phyloP scores from a whole-genome alignment of 2,113 vertebrate species.

The Dicaeum eximium region DNA sequence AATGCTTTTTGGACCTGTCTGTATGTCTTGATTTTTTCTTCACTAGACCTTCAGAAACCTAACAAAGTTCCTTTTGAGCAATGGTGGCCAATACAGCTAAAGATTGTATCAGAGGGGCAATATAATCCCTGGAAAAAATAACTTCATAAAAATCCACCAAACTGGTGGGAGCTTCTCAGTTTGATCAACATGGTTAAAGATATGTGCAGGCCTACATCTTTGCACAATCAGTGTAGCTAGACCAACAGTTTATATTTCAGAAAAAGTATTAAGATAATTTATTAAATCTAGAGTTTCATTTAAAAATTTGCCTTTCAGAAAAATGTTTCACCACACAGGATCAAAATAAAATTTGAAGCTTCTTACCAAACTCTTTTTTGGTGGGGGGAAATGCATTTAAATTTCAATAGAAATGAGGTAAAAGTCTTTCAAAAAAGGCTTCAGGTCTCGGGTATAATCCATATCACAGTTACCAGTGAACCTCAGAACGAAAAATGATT shows the following conservation, averaged over 20 bases:
- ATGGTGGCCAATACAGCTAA: neutral
- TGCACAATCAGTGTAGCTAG: neutral
- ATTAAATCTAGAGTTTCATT: neutral
- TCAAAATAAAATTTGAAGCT: neutral
- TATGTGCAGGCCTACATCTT: neutral
- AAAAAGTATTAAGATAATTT: neutral
- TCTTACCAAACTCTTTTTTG: neutral
- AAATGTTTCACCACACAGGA: neutral
- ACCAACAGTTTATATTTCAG: neutral
- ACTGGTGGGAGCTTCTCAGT: neutral
- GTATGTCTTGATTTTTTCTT: neutral
- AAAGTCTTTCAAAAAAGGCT: neutral
- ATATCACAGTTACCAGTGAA: neutral
- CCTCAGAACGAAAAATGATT: neutral
- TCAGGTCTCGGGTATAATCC: neutral
- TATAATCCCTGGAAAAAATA: neutral
- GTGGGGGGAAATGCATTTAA: rapidly evolving
- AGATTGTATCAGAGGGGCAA: neutral
- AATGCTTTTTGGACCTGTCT: neutral
- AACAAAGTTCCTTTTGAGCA: neutral
- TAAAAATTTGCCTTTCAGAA: neutral
- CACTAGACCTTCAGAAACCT: neutral
- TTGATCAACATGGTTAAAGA: neutral
- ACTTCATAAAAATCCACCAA: neutral
- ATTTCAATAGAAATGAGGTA: neutral